Evolutionary conservation across 1,140 invertebrate species (phyloP).

Genomic region (Littorina saxatilis): DNA sequence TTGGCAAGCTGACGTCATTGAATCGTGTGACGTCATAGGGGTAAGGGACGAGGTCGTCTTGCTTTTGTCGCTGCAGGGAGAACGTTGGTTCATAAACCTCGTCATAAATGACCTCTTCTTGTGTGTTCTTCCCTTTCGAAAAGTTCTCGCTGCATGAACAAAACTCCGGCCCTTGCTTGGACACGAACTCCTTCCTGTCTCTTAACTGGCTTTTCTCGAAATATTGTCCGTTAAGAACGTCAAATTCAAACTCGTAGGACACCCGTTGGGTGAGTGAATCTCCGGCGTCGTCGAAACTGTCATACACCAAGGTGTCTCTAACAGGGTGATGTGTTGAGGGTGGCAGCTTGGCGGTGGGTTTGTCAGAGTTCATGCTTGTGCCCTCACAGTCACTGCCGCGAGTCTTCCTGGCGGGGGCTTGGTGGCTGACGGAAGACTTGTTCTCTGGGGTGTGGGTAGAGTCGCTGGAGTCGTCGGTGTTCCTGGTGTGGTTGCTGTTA

Average conservation of each 20-base stretch:
- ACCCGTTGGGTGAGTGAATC: not conserved
- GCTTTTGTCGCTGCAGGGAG: not conserved
- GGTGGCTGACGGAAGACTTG: not conserved
- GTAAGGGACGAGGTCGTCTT: conserved; percentile 23
- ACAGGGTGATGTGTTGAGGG: not conserved
- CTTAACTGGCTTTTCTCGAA: too few species aligned
- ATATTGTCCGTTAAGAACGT: not conserved
- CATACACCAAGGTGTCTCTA: too few species aligned
- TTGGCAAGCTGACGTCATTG: conserved; percentile 9
- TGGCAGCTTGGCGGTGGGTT: not conserved
- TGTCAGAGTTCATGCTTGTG: too few species aligned
- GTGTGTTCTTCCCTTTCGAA: not conserved
- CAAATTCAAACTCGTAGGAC: not conserved
- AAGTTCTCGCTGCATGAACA: not conserved
- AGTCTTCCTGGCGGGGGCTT: not conserved
- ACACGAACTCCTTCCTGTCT: not conserved
- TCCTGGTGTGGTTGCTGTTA: not conserved
- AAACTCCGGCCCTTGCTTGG: not conserved
- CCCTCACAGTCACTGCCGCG: not conserved
- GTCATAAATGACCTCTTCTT: too few species aligned
- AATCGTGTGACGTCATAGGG: conserved; percentile 36
- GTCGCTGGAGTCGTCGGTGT: conserved; percentile 14
- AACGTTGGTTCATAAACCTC: not conserved
- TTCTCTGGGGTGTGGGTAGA: not conserved
- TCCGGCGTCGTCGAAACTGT: not conserved